These are phyloP conservation scores for Drosophila diplacantha DNA, from an alignment of 2,888 invertebrate genomes.

Conservation along the genomic window DNA sequence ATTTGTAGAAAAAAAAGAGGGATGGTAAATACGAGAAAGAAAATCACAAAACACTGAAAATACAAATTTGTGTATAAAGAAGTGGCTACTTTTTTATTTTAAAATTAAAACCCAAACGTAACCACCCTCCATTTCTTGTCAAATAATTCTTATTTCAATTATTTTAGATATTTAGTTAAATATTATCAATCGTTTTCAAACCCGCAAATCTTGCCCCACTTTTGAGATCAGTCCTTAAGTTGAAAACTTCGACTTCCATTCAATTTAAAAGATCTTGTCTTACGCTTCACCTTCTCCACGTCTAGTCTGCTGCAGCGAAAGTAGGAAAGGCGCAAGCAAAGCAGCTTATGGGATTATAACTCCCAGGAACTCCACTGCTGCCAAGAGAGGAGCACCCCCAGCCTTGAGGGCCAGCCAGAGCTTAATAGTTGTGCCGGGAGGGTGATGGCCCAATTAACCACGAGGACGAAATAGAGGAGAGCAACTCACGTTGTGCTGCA, in stretches of 20 bases:
- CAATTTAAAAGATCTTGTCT: background rate
- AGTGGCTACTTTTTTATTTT: too few species aligned
- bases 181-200: background rate
- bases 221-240: background rate
- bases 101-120: too few species aligned
- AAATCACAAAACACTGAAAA: background rate
- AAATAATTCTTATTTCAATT: background rate
- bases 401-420: conserved; percentile 1
- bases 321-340: conserved; percentile 25
- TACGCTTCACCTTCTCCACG: background rate
- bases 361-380: conserved; percentile 12
- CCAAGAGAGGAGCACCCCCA: background rate
- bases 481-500: conserved; percentile 13
- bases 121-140: too few species aligned
- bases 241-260: background rate
- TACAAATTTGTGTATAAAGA: too few species aligned
- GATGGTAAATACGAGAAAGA: too few species aligned
- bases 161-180: background rate
- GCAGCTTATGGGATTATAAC: conserved; percentile 32
- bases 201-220: background rate
- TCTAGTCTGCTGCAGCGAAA: background rate
- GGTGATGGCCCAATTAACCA: conserved; percentile 24
- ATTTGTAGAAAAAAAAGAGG: too few species aligned
- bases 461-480: conserved; percentile 16
- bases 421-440: conserved; percentile 18